Base-by-base conservation (phyloP, 2,797 vertebrate species). In the Psittacula echo region DNA sequence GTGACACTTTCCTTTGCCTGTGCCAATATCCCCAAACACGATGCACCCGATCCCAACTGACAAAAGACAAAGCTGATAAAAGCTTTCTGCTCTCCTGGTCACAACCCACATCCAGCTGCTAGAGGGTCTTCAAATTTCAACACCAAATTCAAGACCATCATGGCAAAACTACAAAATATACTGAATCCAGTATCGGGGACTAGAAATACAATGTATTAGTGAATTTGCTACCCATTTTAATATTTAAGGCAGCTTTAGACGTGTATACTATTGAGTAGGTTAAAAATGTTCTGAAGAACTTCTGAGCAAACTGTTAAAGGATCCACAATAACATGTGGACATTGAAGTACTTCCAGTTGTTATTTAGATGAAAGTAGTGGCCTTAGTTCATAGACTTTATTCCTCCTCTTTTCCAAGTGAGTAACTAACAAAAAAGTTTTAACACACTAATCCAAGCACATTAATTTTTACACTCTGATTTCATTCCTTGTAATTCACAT, bases 321-420 rank as follows among this genome's bases (percentile, higher is more conserved):
- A 94, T 54, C 7, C 24, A 30, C 14, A 62, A 24, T 26, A 91
- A 85, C 0, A 0, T 19, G 7, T 0, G 1, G 19, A 5, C 24
- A 71, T 2, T 54, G 30, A 84, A 71, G 21, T 41, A 37, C 17
- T 64, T 86, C 34, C 13, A 14, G 19, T 37, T 39, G 24, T 61
- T 65, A 54, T 21, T 68, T 53, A 70, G 22, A 65, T 45, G 22
- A 48, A 76, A 62, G 29, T 7, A 75, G 17, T 4, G 27, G 64
- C 48, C 51, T 68, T 41, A 74, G 16, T 60, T 90, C n/a, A 56
- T 24, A 20, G 17, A 13, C 2, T 13, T 84, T 34, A 74, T 66
- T 92, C 21, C 10, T 85, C 23, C 23, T 76, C 51, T 77, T 83
- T 80, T 88, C n/a, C 68, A 92, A 93, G 65, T 32, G 5, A 71